Conservation (phyloP, 1,140 invertebrate species). For the Cataglyphis hispanica region DNA sequence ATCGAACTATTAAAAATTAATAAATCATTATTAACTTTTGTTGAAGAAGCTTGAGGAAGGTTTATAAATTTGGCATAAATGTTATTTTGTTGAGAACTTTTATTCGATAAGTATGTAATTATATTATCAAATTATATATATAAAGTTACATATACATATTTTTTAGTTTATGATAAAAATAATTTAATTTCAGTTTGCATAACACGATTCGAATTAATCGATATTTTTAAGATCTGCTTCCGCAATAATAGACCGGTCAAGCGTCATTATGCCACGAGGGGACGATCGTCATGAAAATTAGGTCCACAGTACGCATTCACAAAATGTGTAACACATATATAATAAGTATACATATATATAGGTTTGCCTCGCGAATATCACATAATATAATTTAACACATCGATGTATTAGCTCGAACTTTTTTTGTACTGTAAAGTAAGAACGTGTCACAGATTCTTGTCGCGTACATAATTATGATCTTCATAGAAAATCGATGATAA, state of each 20-base stretch:
- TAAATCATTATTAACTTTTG: not conserved
- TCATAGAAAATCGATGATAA: conserved; percentile 28
- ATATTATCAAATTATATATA: conserved; percentile 21
- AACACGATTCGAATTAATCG: conserved; percentile 20
- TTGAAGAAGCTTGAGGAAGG: conserved; percentile 8
- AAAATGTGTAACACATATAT: conserved; percentile 59
- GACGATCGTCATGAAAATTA: conserved; percentile 35
- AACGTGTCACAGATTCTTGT: conserved; percentile 8
- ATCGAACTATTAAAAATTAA: not conserved
- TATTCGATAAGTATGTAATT: conserved; percentile 20
- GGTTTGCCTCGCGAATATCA: conserved; percentile 58
- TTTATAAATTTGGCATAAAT: conserved; percentile 10
- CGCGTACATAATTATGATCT: conserved; percentile 39
- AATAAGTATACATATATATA: conserved; percentile 67
- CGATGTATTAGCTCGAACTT: conserved; percentile 35
- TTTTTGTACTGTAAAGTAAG: conserved; percentile 49
- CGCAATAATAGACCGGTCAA: not conserved
- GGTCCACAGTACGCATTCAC: not conserved
- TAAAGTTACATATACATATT: conserved; percentile 4
- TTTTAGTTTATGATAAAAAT: conserved; percentile 21
- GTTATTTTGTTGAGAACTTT: conserved; percentile 38
- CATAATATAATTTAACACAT: conserved; percentile 61
- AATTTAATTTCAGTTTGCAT: conserved; percentile 13
- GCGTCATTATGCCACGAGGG: conserved; percentile 37
- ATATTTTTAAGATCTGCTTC: conserved; percentile 26